Evolutionary conservation across 2,113 vertebrate genomes (phyloP), one percentile per base, ranked within the genome.

Genomic region (Psilopsiagon aymara): DNA sequence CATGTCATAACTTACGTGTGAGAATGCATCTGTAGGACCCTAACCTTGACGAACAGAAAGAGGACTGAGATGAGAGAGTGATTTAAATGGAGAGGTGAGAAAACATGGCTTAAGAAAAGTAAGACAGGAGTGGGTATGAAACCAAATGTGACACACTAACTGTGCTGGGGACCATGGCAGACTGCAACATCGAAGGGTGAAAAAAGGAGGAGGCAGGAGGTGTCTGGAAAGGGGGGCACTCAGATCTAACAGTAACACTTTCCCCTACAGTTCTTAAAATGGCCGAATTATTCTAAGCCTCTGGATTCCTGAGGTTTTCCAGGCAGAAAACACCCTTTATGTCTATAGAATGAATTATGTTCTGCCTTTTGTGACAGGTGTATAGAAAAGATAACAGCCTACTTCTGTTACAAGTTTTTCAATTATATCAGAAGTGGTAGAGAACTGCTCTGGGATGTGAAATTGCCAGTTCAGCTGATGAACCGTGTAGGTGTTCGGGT

Each of bases 401-500:
- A 63, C 55, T 89, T 73, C 89, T 94, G 33, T 31, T 80, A 46
- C 67, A 89, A 91, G 89, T 91, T 94, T 95, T 89, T 94, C 80
- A 94, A 81, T 97, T 97, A 95, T 97, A 95, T 57, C 77, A 47
- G 33, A 25, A 95, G 47, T 52, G 27, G 55, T 69, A 41, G 27
- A 92, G 86, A 96, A 57, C 62, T 94, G 77, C 84, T 73, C 44
- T 76, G 89, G 95, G 95, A 95, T 59, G 86, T 91, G 89, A 76
- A 95, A 92, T 89, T 91, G 66, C 74, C 81, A 69, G n/a, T 87
- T 87, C 84, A 95, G 87, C 81, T 97, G 92, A 97, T 94, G 95
- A 97, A 89, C 84, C 19, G 1, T 91, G 91, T 64, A 89, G 91
- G 35, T 87, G 70, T 92, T 96, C 81, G 62, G 74, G 78, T 84